Conservation (phyloP, 2,888 invertebrate species). For the Nemotelus nigrinus region DNA sequence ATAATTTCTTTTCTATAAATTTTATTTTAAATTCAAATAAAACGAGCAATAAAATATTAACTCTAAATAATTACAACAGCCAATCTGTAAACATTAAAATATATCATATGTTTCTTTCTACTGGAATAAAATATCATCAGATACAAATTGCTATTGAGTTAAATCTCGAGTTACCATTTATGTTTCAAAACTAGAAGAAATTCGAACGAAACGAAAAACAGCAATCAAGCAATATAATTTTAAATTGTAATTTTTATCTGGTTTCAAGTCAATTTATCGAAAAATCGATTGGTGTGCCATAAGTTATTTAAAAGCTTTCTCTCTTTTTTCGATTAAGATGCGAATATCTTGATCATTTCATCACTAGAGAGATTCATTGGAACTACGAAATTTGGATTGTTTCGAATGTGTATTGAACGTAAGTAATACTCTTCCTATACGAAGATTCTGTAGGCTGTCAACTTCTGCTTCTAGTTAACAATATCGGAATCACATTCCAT, state of each 20-base stretch:
- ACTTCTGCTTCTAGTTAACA: neutral
- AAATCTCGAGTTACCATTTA: too few relatives aligned
- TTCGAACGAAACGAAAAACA: neutral
- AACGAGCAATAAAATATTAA: constrained; percentile 42
- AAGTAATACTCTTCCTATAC: constrained; percentile 36
- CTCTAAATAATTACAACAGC: constrained; percentile 39
- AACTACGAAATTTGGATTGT: constrained; percentile 20
- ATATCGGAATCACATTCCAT: constrained; percentile 9
- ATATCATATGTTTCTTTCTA: constrained; percentile 18
- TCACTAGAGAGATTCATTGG: constrained; percentile 20
- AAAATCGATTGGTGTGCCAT: neutral
- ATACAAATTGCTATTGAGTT: too few relatives aligned
- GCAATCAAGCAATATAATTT: constrained; percentile 3
- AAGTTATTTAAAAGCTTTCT: neutral
- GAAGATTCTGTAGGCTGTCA: neutral
- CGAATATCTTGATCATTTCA: neutral
- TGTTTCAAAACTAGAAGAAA: too few relatives aligned
- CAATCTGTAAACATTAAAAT: constrained; percentile 20
- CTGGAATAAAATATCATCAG: constrained; percentile 35
- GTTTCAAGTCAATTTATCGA: neutral
- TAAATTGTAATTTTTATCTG: neutral
- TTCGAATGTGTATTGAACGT: constrained; percentile 31
- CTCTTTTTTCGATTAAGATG: neutral
- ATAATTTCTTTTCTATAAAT: constrained; percentile 31
- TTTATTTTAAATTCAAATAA: constrained; percentile 40